Evolutionary conservation across 2,888 invertebrate species (phyloP), one percentile per base, ranked within the genome.

Genomic region (Phaonia tiefii): DNA sequence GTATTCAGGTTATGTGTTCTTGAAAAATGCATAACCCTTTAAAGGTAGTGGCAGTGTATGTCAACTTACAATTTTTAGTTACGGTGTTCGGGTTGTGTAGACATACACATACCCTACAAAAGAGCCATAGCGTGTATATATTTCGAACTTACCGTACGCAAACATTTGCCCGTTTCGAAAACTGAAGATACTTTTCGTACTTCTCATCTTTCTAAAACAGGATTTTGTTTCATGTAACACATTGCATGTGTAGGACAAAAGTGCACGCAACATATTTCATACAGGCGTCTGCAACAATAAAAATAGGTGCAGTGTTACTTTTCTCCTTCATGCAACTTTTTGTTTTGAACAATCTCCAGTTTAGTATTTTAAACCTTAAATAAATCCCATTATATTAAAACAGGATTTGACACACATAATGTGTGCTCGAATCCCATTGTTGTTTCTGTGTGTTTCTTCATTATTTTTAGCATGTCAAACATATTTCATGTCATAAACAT

Each of bases 401-500:
- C 3, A 11, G 10, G 2, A 54, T 13, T 13, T 25, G n/a, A 54
- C 54, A 11, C n/a, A 44, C 44, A n/a, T 11, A 44, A 8, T 13
- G 11, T n/a, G n/a, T n/a, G n/a, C n/a, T n/a, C n/a, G 31, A 3
- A 31, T 31, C 8, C 31, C 8, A 31, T 65, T 54, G 2, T 15
- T 65, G 44, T 60, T 42, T 44, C 42, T 13, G 42, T 39, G 13
- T 60, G 39, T 65, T 77, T 77, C 31, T 54, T 42, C 42, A 37
- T 37, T 67, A 51, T 49, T 72, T 66, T 75, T 66, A n/a, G 58
- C 49, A 17, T 82, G 58, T 67, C 60, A 25, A 69, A 75, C 67
- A 82, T 73, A 82, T 74, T 82, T 80, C 76, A 75, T 80, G 82
- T 80, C 80, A 82, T 80, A 80, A 83, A 80, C 75, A 75, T 72